Conservation (phyloP, 2,797 vertebrate species). For the Coccyzus lansbergi region DNA sequence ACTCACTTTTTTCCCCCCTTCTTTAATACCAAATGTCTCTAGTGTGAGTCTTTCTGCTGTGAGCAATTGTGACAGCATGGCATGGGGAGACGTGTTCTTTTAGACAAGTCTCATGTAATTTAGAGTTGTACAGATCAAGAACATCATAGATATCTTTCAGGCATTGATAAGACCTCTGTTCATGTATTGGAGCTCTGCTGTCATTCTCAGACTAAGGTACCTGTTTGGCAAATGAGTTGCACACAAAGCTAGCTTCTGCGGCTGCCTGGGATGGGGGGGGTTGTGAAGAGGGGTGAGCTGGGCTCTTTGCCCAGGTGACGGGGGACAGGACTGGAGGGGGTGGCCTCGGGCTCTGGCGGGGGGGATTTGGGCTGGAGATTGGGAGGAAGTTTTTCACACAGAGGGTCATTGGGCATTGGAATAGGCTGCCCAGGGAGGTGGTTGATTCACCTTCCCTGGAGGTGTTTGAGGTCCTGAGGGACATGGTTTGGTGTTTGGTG, state of each 20-base stretch:
- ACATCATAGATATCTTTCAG: background rate
- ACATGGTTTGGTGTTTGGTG: too few relatives aligned
- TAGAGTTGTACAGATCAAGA: background rate
- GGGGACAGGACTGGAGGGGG: too few relatives aligned
- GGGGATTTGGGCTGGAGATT: too few relatives aligned
- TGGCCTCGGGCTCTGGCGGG: too few relatives aligned
- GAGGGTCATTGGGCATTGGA: too few relatives aligned
- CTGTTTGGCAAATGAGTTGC: background rate
- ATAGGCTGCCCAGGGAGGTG: too few relatives aligned
- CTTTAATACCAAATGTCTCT: conserved; percentile 6
- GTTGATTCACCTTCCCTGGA: too few relatives aligned
- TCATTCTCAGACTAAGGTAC: background rate
- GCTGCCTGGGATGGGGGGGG: too few relatives aligned
- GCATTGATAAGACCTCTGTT: background rate
- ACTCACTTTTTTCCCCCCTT: background rate
- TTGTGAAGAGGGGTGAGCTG: too few relatives aligned
- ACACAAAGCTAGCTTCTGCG: background rate
- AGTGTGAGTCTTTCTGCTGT: background rate
- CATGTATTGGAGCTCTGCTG: background rate
- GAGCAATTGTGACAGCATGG: background rate
- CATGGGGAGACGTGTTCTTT: background rate
- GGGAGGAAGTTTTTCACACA: too few relatives aligned
- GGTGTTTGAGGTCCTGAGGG: too few relatives aligned
- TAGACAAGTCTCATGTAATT: background rate
- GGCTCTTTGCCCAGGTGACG: too few relatives aligned